Base-by-base conservation (phyloP, 2,113 vertebrate species). In the Eudyptes chrysolophus region DNA sequence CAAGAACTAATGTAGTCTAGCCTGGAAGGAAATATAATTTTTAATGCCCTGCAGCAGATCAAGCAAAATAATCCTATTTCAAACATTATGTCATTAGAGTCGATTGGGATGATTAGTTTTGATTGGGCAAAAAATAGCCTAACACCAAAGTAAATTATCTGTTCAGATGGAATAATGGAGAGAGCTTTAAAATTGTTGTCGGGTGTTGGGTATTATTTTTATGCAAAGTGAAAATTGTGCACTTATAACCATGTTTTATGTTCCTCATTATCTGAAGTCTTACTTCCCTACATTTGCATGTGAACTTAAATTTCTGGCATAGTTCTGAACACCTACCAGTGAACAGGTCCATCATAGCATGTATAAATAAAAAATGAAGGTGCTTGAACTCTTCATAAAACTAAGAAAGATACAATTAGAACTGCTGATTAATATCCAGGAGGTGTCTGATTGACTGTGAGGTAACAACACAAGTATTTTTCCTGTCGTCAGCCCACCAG, bases 81-180 rank as follows among this genome's bases (percentile, higher is more conserved):
- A 94, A 96, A 93, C 27, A 70, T 88, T 77, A 89, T 88, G 38
- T 42, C 84, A 87, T 94, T 96, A 80, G 36, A 95, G 61, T 42
- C 95, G 90, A 95, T 85, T n/a, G 4, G 38, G 85, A 58, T 94
- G 54, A 96, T 95, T 97, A 90, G 38, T 89, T 97, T 90, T 93
- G 65, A 97, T 91, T 87, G 71, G 61, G 36, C 36, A 97, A 97
- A 89, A 78, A 94, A 93, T 71, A 84, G 76, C 69, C 77, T 81
- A 74, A 82, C 69, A 90, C 38, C 49, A 74, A 74, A 93, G 61
- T 62, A 94, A 92, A 94, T 94, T 79, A 94, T 84, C 72, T 93
- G 29, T 82, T 94, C 80, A 89, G 49, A 94, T 77, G 24, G 25
- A 96, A 89, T 62, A 94, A 71, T 16, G 10, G 13, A 64, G 57